Percentiles rank a stretch among this genome's conserved stretches.
These are phyloP conservation scores for Phalacrocorax aristotelis DNA, from an alignment of 2,113 vertebrate species.

Conservation along the genomic window DNA sequence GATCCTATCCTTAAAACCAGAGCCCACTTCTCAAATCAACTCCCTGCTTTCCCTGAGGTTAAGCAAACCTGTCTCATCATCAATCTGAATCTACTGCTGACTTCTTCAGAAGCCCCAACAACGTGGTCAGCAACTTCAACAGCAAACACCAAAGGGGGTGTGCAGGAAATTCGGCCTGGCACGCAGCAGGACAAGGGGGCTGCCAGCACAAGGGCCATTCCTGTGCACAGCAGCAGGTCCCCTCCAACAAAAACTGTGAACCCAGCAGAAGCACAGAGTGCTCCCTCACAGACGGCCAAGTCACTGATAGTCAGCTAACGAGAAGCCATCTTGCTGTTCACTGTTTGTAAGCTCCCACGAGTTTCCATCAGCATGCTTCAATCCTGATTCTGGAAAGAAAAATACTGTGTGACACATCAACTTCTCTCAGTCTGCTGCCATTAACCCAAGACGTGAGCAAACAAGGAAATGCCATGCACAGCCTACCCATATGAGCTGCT, in stretches of 20 bases:
- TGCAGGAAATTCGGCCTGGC: background rate
- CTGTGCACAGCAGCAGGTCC: background rate
- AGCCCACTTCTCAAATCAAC: background rate
- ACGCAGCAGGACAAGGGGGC: background rate
- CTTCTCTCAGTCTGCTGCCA: background rate
- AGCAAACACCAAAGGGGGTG: background rate
- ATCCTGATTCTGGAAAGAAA: background rate
- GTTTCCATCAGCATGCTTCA: background rate
- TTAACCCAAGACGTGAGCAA: background rate
- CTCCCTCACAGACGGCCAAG: background rate
- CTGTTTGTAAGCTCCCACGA: background rate
- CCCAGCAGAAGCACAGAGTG: background rate
- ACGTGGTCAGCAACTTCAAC: background rate
- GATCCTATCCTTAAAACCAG: background rate
- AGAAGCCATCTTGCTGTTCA: background rate
- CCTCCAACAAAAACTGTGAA: background rate
- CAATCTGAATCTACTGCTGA: background rate
- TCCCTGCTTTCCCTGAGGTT: background rate
- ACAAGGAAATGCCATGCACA: background rate
- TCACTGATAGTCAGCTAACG: background rate
- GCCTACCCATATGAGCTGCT: accelerated
- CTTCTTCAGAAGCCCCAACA: background rate
- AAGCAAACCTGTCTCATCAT: background rate
- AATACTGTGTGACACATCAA: background rate
- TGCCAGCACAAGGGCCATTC: background rate